Conservation (phyloP, 2,888 invertebrate species). For the Machimus rusticus region DNA sequence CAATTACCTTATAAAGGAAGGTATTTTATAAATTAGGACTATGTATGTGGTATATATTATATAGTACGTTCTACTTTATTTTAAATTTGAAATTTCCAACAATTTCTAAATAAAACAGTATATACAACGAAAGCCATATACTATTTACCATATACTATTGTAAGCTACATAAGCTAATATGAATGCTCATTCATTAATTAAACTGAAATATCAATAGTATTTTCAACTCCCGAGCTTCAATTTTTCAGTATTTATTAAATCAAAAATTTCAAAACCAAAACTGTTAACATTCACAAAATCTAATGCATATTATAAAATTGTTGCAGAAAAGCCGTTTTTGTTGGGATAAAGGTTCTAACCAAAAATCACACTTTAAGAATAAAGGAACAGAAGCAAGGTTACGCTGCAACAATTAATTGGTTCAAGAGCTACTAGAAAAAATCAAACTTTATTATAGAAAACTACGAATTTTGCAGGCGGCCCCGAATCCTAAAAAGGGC, state of each 20-base stretch:
- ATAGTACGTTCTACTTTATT: background rate
- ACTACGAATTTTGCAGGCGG: background rate
- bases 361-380: background rate
- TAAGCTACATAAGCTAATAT: background rate
- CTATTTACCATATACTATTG: too few species aligned
- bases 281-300: background rate
- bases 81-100: background rate
- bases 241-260: background rate
- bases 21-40: background rate
- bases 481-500: slow-evolving; percentile 20
- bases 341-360: background rate
- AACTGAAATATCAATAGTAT: background rate
- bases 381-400: background rate
- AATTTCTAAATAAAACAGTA: background rate
- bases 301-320: background rate
- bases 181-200: background rate
- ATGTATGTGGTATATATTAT: background rate
- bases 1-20: background rate
- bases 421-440: background rate
- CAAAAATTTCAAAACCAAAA: background rate
- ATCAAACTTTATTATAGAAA: background rate
- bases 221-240: background rate
- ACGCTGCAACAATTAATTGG: background rate
- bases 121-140: background rate
- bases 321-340: background rate